Evolutionary conservation across 2,113 vertebrate genomes (phyloP).

Genomic region (Corythaeola cristata): DNA sequence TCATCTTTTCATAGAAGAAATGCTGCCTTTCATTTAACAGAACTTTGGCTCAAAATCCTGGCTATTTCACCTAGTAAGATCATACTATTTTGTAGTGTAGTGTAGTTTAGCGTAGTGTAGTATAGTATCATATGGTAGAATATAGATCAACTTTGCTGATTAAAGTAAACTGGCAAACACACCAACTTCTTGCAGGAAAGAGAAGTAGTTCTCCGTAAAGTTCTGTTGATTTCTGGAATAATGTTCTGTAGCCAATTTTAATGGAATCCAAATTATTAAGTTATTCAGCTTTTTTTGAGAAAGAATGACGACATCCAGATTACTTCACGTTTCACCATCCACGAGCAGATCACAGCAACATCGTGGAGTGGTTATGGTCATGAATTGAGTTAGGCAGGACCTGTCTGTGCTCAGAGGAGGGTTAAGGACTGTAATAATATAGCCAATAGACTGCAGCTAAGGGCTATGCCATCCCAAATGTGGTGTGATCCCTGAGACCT

Average conservation of each 20-base stretch:
- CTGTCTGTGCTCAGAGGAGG: neutral
- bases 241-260: neutral
- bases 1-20: neutral
- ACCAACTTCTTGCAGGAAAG: neutral
- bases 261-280: neutral
- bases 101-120: neutral
- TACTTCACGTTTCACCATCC: neutral
- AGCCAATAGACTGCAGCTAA: neutral
- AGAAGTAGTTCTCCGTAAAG: neutral
- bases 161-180: neutral
- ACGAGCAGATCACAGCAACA: neutral
- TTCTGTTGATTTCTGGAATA: neutral
- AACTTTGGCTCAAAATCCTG: neutral
- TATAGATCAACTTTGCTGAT: neutral
- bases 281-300: neutral
- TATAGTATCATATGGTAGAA: neutral
- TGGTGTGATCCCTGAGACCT: neutral
- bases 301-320: neutral
- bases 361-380: neutral
- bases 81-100: neutral
- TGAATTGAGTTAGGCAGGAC: neutral
- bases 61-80: neutral
- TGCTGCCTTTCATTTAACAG: neutral
- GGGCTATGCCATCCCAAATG: neutral
- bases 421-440: neutral